Percentiles rank a stretch among this genome's conserved stretches.
Conservation (phyloP, 1,140 invertebrate genomes). For the Psix sp. region DNA sequence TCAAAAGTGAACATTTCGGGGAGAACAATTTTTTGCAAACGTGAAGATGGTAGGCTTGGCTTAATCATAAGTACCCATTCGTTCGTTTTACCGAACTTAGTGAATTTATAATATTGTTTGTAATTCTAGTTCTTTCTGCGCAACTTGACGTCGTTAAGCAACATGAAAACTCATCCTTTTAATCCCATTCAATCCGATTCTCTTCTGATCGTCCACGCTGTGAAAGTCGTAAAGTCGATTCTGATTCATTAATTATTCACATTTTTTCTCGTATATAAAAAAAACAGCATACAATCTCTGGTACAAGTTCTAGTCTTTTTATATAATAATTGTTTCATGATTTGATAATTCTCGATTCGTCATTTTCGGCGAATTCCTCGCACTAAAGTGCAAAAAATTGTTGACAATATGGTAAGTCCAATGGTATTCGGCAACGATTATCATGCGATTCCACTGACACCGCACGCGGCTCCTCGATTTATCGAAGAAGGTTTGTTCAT, state of each 20-base stretch:
- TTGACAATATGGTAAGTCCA: conserved; percentile 16
- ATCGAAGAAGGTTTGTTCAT: conserved; percentile 36
- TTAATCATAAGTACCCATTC: too few relatives aligned
- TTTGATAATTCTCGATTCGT: too few relatives aligned
- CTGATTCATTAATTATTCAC: too few relatives aligned
- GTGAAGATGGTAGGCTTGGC: too few relatives aligned
- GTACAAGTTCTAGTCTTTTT: too few relatives aligned
- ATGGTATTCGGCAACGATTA: conserved; percentile 43
- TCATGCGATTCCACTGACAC: conserved; percentile 43
- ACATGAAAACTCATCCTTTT: conserved; percentile 16
- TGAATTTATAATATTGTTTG: conserved; percentile 21
- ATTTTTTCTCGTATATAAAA: too few relatives aligned
- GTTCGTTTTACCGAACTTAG: conserved; percentile 3
- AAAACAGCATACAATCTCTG: too few relatives aligned
- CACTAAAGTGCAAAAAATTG: conserved; percentile 6
- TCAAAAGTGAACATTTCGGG: too few relatives aligned
- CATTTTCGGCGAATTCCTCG: neutral
- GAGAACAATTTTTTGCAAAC: too few relatives aligned
- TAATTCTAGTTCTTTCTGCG: conserved; percentile 12
- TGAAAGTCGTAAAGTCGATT: too few relatives aligned
- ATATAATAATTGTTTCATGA: too few relatives aligned
- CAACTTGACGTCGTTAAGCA: too few relatives aligned
- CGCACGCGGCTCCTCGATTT: conserved; percentile 57
- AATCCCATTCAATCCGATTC: conserved; percentile 25
- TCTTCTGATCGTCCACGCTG: neutral